Conservation (phyloP, 1,140 invertebrate species). For the Bombus picipes region DNA sequence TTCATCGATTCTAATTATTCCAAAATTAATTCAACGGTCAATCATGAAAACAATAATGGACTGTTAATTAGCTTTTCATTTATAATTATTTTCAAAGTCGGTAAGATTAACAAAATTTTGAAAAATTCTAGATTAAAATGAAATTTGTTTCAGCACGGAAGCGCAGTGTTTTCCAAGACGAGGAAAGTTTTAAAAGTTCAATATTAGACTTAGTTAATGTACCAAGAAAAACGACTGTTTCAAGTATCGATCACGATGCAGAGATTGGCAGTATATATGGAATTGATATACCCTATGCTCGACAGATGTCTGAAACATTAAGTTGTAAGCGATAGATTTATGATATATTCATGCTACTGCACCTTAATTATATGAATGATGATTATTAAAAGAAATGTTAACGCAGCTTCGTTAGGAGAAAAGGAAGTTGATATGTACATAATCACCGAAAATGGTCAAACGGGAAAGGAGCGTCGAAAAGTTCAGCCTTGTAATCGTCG, state of each 20-base stretch:
- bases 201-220: neutral
- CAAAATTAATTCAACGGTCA: neutral
- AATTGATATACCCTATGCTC: slow-evolving; percentile 64
- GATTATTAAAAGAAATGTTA: neutral
- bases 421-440: neutral
- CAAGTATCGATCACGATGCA: slow-evolving; percentile 72
- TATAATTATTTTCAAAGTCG: too few relatives aligned
- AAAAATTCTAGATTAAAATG: neutral
- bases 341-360: neutral
- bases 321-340: slow-evolving; percentile 11
- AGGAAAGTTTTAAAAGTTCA: neutral
- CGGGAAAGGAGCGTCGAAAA: neutral
- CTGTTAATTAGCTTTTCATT: neutral
- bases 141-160: slow-evolving; percentile 15
- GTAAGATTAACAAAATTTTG: too few relatives aligned
- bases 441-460: neutral
- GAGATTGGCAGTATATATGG: slow-evolving; percentile 76
- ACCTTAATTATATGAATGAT: too few relatives aligned
- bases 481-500: too few relatives aligned
- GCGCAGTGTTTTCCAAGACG: neutral
- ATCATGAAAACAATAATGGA: neutral
- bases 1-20: too few relatives aligned
- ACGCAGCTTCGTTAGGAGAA: neutral
- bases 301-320: slow-evolving; percentile 36
- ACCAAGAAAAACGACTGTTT: slow-evolving; percentile 52